Percentiles rank a stretch among this genome's conserved stretches.
Evolutionary conservation across 2,797 vertebrate species (phyloP).

Genomic region (Cirrhinus mrigala): DNA sequence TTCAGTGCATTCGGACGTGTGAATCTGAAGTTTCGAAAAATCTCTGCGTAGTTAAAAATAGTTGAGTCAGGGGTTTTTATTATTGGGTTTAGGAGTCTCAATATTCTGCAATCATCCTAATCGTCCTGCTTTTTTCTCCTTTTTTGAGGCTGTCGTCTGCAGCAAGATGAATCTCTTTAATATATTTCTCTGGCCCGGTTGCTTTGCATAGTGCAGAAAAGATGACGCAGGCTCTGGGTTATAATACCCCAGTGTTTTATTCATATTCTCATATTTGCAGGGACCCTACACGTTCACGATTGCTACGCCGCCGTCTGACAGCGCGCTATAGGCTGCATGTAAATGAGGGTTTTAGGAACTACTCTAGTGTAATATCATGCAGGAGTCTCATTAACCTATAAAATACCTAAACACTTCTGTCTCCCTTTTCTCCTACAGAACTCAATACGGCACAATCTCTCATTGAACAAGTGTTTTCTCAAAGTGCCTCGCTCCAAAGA

Average conservation of each 20-base stretch:
- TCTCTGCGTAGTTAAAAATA: slow-evolving; percentile 18
- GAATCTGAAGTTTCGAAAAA: slow-evolving; percentile 8
- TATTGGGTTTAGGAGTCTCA: slow-evolving; percentile 28
- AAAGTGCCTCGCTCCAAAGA: slow-evolving; percentile 98
- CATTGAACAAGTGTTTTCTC: slow-evolving; percentile 96
- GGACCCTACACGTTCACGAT: slow-evolving; percentile 10
- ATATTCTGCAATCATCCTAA: slow-evolving; percentile 41
- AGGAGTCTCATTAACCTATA: slow-evolving; percentile 61
- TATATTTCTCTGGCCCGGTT: slow-evolving; percentile 47
- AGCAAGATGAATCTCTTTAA: slow-evolving; percentile 58
- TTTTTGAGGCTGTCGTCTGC: slow-evolving; percentile 33
- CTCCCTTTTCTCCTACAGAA: slow-evolving; percentile 80
- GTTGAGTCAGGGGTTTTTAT: slow-evolving; percentile 44
- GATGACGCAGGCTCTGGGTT: slow-evolving; percentile 40
- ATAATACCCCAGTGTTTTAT: slow-evolving; percentile 46
- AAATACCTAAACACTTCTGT: slow-evolving; percentile 57
- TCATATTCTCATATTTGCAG: slow-evolving; percentile 48
- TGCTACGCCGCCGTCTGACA: slow-evolving; percentile 30
- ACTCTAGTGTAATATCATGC: slow-evolving; percentile 24
- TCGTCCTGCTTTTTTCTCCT: not conserved
- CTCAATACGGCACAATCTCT: slow-evolving; percentile 95
- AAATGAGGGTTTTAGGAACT: slow-evolving; percentile 48
- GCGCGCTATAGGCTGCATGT: slow-evolving; percentile 32
- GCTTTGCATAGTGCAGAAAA: slow-evolving; percentile 37
- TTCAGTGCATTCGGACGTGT: not conserved